Evolutionary conservation across 2,888 invertebrate species (phyloP), one percentile per base, ranked within the genome.

Genomic region (Drosophila meridionalis): DNA sequence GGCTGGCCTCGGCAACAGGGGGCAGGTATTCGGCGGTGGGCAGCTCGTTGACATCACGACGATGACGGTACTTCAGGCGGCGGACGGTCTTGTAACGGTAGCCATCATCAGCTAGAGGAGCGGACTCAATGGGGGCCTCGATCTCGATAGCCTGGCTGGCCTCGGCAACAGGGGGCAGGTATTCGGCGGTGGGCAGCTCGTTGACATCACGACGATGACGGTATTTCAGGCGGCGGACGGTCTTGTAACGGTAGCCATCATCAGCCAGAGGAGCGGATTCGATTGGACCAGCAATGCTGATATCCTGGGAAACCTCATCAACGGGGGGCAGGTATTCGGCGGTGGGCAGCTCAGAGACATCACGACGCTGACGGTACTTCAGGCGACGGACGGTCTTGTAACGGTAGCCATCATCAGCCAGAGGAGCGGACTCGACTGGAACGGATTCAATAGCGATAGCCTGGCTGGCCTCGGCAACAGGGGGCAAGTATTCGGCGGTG

Each of bases 351-450:
- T 92, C 92, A 50, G 20, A 78, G 11, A 90, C 91, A 73, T 90
- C 91, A 56, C 91, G 91, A 65, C 91, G 90, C 52, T 78, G 89
- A 45, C 90, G 90, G 11, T 74, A 58, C 69, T 82, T 87, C 9
- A 84, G 75, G 58, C 88, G 87, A 66, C 88, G 91, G 14, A 92
- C 91, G 50, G 88, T 88, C 83, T 92, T 92, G 87, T 92, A 92
- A 65, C 92, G 92, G 81, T 92, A 92, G 45, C 92, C 92, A 84
- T 92, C 92, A 82, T 92, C 88, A 57, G 80, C 69, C 40, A 89
- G 73, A 84, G 78, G 11, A 90, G 68, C 68, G 2, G 68, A 69
- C 5, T 57, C 77, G 0, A 72, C 34, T 0, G 69, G 69, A 3
- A n/a, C 57, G 47, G 63, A 20, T 20, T 20, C 74, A 0, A 73